These are phyloP conservation scores for Sebastes wilsoni DNA, from an alignment of 2,797 vertebrate genomes.

Conservation along the genomic window DNA sequence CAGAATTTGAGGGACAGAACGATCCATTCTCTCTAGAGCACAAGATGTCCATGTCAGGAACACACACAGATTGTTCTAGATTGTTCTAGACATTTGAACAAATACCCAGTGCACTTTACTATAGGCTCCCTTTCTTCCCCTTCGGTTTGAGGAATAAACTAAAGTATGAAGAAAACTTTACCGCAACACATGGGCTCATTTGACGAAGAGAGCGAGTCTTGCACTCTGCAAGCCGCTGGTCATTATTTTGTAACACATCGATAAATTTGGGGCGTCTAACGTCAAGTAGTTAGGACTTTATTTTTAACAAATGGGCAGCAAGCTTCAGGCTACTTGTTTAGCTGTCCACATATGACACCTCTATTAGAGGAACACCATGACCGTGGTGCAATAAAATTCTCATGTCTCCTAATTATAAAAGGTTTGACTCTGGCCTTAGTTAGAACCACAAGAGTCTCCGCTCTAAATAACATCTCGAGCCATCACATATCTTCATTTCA, in stretches of 20 bases:
- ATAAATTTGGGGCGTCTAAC: slow-evolving; percentile 59
- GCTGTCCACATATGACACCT: slow-evolving; percentile 70
- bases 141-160: neutral
- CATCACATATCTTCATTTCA: slow-evolving; percentile 69
- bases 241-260: slow-evolving; percentile 80
- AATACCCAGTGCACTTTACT: neutral
- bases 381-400: slow-evolving; percentile 53
- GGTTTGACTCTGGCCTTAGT: slow-evolving; percentile 66
- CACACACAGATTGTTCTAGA: neutral
- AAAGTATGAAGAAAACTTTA: slow-evolving; percentile 55
- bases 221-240: slow-evolving; percentile 46
- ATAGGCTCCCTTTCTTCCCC: neutral
- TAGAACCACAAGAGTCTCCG: slow-evolving; percentile 48
- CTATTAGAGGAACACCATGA: slow-evolving; percentile 72
- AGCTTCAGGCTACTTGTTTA: slow-evolving; percentile 67
- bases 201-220: slow-evolving; percentile 38
- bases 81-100: neutral
- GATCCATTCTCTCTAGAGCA: neutral
- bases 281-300: slow-evolving; percentile 73
- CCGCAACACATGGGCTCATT: slow-evolving; percentile 41
- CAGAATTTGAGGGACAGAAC: neutral
- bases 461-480: slow-evolving; percentile 66
- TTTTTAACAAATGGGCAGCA: slow-evolving; percentile 74
- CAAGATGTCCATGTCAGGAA: neutral
- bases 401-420: slow-evolving; percentile 78